phyloP scores from a whole-genome alignment of 2,888 invertebrate species.

The Halictus ligatus region DNA sequence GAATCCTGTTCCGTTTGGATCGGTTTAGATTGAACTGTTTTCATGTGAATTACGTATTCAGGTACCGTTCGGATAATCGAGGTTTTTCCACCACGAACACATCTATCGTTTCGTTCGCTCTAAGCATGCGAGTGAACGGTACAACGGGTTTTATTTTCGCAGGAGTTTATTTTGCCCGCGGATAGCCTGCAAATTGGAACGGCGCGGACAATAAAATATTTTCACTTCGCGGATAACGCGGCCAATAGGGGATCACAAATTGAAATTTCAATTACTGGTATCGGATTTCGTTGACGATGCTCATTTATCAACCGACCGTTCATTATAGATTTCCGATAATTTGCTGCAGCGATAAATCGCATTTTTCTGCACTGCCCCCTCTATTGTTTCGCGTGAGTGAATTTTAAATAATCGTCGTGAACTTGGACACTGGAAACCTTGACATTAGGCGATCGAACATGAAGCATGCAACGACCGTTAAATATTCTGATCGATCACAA shows the following conservation, averaged over 20 bases:
- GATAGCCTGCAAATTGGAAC: not conserved
- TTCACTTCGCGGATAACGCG: not conserved
- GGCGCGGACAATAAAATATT: constrained; percentile 29
- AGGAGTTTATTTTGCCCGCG: not conserved
- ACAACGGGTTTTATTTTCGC: not conserved
- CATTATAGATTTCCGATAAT: constrained; percentile 49
- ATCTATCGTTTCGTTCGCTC: not conserved
- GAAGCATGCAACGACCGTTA: not conserved
- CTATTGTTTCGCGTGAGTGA: too few species aligned
- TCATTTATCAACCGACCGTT: constrained; percentile 36
- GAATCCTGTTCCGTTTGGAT: too few species aligned
- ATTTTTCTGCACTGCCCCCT: not conserved
- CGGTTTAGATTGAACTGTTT: too few species aligned
- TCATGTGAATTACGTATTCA: too few species aligned
- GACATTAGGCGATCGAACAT: not conserved
- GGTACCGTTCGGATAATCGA: too few species aligned
- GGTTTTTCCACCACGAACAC: too few species aligned
- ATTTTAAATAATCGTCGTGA: not conserved
- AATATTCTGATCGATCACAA: not conserved
- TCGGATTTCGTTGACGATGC: constrained; percentile 44
- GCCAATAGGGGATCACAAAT: constrained; percentile 25
- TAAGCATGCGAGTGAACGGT: not conserved
- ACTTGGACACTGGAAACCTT: not conserved
- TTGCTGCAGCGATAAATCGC: constrained; percentile 5
- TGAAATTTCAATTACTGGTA: constrained; percentile 47